phyloP scores from a whole-genome alignment of 2,797 vertebrate genomes.

The Acanthurus leucopareius region DNA sequence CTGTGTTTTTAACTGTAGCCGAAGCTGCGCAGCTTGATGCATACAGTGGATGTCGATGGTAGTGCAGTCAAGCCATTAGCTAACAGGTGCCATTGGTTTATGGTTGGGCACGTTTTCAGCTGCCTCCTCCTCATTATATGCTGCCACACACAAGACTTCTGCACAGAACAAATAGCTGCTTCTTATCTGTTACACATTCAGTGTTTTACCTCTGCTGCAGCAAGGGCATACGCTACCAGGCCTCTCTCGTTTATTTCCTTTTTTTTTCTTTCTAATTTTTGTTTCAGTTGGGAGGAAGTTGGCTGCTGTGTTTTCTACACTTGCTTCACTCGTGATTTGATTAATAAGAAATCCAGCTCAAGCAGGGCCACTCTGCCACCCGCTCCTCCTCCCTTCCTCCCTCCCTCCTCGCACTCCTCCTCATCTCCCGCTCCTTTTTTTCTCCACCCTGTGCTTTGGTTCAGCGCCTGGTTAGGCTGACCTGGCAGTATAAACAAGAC shows the following conservation, averaged over 20 bases:
- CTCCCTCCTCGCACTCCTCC: constrained; percentile 2
- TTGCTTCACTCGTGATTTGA: constrained; percentile 69
- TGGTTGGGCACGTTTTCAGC: constrained; percentile 16
- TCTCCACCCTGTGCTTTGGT: constrained; percentile 41
- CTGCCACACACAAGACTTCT: constrained; percentile 7
- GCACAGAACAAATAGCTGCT: constrained; percentile 24
- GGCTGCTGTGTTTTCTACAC: constrained; percentile 49
- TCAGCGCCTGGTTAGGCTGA: constrained; percentile 70
- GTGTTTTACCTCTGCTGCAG: constrained; percentile 3
- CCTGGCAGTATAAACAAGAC: constrained; percentile 74
- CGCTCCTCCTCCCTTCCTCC: neutral
- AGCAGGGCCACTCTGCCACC: constrained; percentile 41
- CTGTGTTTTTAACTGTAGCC: constrained; percentile 40
- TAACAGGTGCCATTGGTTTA: constrained; percentile 60
- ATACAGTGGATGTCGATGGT: constrained; percentile 15
- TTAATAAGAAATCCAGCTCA: constrained; percentile 71
- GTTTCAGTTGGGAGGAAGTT: constrained; percentile 31
- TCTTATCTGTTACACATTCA: constrained; percentile 12
- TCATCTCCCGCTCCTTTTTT: constrained; percentile 26
- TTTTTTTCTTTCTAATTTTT: constrained; percentile 21
- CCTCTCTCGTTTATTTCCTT: constrained; percentile 2
- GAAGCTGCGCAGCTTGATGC: constrained; percentile 28
- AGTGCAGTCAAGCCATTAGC: constrained; percentile 30
- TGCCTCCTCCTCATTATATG: constrained; percentile 11
- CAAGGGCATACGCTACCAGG: neutral